Conservation (phyloP, 2,888 invertebrate species). For the Microplitis manilae region DNA sequence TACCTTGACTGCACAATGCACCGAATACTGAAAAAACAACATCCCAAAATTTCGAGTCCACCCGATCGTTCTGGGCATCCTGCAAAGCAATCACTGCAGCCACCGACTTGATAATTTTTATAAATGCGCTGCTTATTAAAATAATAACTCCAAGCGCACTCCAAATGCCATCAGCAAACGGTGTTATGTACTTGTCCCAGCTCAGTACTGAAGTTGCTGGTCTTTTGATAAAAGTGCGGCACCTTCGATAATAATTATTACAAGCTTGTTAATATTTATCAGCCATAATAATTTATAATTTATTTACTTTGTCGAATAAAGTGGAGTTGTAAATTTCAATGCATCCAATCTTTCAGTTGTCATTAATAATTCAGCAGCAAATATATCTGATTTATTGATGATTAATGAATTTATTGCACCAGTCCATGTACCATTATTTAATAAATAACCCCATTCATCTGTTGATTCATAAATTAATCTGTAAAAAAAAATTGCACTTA, state of each 20-base stretch:
- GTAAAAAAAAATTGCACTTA: conserved; percentile 10
- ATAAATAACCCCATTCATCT: conserved; percentile 57
- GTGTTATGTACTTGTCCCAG: conserved; percentile 65
- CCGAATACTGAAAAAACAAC: conserved; percentile 61
- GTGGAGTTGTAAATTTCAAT: conserved; percentile 64
- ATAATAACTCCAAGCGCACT: conserved; percentile 57
- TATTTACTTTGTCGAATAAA: conserved; percentile 64
- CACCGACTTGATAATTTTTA: conserved; percentile 53
- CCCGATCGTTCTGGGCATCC: conserved; percentile 5
- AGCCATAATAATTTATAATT: not conserved
- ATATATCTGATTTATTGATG: conserved; percentile 59
- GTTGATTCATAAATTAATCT: conserved; percentile 55
- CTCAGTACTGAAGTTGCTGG: conserved; percentile 61
- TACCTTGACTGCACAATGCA: conserved; percentile 66
- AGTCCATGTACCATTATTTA: conserved; percentile 63
- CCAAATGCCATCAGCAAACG: conserved; percentile 65
- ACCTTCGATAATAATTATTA: conserved; percentile 50
- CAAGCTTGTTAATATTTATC: not conserved
- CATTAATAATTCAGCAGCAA: conserved; percentile 65
- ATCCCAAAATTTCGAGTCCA: conserved; percentile 51
- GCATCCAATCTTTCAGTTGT: conserved; percentile 60
- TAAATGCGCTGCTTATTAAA: conserved; percentile 54
- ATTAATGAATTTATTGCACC: conserved; percentile 61
- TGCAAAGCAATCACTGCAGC: conserved; percentile 26
- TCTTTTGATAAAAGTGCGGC: conserved; percentile 63